Evolutionary conservation across 2,113 vertebrate species (phyloP).

Genomic region (Hippoglossus stenolepis): DNA sequence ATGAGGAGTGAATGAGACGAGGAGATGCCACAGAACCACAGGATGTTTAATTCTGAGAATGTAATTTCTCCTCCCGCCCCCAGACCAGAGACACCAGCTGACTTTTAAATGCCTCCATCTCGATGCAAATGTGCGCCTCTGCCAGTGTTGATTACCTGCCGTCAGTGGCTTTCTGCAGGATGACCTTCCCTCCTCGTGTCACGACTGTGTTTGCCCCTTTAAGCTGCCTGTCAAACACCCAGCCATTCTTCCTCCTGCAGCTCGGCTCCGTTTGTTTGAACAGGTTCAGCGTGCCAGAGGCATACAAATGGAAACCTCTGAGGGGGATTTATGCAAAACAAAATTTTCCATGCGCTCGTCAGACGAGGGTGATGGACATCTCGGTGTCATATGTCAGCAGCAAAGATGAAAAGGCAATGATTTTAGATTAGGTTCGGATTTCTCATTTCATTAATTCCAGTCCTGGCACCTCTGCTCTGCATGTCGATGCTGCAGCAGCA

Average conservation of each 20-base stretch:
- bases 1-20: conserved; percentile 14
- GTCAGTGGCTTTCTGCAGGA: conserved; percentile 34
- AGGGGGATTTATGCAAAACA: conserved; percentile 58
- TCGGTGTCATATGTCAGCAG: conserved; percentile 45
- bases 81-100: conserved; percentile 24
- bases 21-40: conserved; percentile 3
- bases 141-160: conserved; percentile 68
- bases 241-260: conserved; percentile 29
- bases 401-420: conserved; percentile 44
- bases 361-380: conserved; percentile 54
- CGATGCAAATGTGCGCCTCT: conserved; percentile 69
- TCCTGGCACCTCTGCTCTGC: conserved; percentile 9
- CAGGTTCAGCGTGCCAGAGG: conserved; percentile 12
- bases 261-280: conserved; percentile 52
- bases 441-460: conserved; percentile 31
- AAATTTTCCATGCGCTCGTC: conserved; percentile 6
- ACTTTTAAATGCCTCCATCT: conserved; percentile 58
- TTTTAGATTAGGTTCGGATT: conserved; percentile 52
- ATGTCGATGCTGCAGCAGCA: conserved; percentile 1
- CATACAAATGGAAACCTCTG: conserved; percentile 42
- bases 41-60: conserved; percentile 45
- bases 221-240: conserved; percentile 72
- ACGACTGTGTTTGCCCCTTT: conserved; percentile 64
- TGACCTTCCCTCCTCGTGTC: conserved; percentile 68
- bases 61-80: conserved; percentile 43